These are phyloP conservation scores for Plusia festucae DNA, from an alignment of 2,888 invertebrate species.

Conservation along the genomic window DNA sequence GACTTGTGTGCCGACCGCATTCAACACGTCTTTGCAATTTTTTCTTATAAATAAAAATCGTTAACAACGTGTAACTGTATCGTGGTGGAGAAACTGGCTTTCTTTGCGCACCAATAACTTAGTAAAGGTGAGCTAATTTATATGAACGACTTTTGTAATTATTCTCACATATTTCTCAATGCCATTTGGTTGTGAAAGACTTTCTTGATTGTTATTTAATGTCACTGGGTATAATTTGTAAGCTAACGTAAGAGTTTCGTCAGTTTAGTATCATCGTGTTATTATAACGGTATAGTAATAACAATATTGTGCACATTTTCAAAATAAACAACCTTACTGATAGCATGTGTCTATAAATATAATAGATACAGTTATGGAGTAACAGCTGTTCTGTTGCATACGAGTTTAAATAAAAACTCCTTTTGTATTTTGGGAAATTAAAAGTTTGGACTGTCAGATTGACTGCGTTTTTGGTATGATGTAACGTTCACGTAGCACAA, in stretches of 20 bases:
- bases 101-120: slow-evolving; percentile 48
- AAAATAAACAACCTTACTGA: slow-evolving; percentile 33
- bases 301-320: slow-evolving; percentile 17
- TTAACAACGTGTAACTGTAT: slow-evolving; percentile 51
- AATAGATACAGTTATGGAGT: neutral
- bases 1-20: slow-evolving; percentile 54
- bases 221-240: slow-evolving; percentile 34
- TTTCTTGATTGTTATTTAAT: slow-evolving; percentile 22
- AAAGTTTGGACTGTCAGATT: neutral
- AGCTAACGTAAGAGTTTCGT: slow-evolving; percentile 29
- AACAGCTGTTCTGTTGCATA: neutral
- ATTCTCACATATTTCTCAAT: neutral
- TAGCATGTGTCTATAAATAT: neutral
- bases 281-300: slow-evolving; percentile 32
- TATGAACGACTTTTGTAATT: slow-evolving; percentile 5
- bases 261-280: neutral
- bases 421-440: neutral
- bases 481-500: neutral
- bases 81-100: slow-evolving; percentile 54
- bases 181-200: slow-evolving; percentile 9
- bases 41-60: slow-evolving; percentile 46
- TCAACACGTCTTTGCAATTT: slow-evolving; percentile 53
- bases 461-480: neutral
- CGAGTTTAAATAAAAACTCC: no score
- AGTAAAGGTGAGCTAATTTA: slow-evolving; percentile 42